Percentiles rank a stretch among this genome's conserved stretches.
phyloP scores from a whole-genome alignment of 2,888 invertebrate genomes.

The Atherix ibis region DNA sequence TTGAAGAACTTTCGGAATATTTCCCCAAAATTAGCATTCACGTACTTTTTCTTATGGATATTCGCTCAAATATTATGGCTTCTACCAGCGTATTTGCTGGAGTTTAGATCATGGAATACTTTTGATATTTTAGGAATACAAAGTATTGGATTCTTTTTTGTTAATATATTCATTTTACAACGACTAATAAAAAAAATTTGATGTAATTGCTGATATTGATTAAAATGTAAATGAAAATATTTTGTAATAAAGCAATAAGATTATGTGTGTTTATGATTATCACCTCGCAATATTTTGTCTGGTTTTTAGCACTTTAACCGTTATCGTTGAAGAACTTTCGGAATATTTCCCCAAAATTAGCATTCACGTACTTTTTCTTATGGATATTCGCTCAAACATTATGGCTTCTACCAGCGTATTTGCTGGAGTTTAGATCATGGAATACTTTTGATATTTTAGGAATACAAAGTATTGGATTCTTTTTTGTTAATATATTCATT shows the following conservation, averaged over 20 bases:
- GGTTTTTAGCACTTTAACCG: conserved; percentile 58
- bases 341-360: not conserved
- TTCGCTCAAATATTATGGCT: conserved; percentile 75
- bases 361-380: not conserved
- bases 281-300: conserved; percentile 94
- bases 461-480: conserved; percentile 69
- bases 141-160: conserved; percentile 65
- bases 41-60: not conserved
- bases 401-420: conserved; percentile 85
- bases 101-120: conserved; percentile 74
- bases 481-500: conserved; percentile 61
- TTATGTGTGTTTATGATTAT: too few species aligned
- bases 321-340: not conserved
- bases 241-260: too few species aligned
- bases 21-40: not conserved
- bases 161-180: conserved; percentile 56
- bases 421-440: conserved; percentile 75
- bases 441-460: conserved; percentile 77
- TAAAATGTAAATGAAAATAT: too few species aligned
- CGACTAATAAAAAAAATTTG: too few species aligned
- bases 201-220: too few species aligned
- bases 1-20: not conserved
- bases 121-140: conserved; percentile 75
- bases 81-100: conserved; percentile 75
- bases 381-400: conserved; percentile 46